phyloP scores from a whole-genome alignment of 2,888 invertebrate species.

The Allygus modestus region DNA sequence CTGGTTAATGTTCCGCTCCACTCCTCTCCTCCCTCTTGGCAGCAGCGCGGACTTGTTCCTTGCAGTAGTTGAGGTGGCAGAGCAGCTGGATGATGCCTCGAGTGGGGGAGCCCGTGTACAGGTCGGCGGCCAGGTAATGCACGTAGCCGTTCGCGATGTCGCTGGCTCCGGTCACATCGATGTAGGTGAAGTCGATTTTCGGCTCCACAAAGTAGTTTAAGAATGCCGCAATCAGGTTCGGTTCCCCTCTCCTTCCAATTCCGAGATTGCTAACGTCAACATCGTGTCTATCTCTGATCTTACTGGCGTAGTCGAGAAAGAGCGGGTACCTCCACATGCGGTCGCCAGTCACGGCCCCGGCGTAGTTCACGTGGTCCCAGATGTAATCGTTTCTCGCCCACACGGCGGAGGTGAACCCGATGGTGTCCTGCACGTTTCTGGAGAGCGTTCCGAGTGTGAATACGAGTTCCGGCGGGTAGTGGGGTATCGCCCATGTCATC shows the following conservation, averaged over 20 bases:
- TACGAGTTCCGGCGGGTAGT: conserved; percentile 79
- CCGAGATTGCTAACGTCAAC: conserved; percentile 66
- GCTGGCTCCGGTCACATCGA: conserved; percentile 66
- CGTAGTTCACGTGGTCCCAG: conserved; percentile 77
- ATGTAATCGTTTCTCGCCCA: conserved; percentile 78
- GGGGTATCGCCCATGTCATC: conserved; percentile 75
- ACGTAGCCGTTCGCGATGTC: conserved; percentile 72
- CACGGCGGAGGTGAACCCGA: conserved; percentile 74
- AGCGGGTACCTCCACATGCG: conserved; percentile 85
- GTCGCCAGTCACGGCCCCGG: conserved; percentile 81
- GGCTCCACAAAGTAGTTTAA: conserved; percentile 64
- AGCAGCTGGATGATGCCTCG: conserved; percentile 49
- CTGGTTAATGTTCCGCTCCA: conserved; percentile 14
- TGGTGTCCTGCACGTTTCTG: conserved; percentile 39
- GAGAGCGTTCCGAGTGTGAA: conserved; percentile 85
- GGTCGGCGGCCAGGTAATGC: conserved; percentile 69
- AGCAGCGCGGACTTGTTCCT: conserved; percentile 37
- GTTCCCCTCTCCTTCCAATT: conserved; percentile 65
- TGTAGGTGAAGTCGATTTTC: conserved; percentile 64
- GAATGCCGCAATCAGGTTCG: conserved; percentile 66
- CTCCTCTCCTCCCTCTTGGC: conserved; percentile 21
- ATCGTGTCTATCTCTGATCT: conserved; percentile 72
- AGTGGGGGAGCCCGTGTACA: conserved; percentile 68
- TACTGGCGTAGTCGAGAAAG: conserved; percentile 79
- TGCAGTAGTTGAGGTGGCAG: conserved; percentile 53